Percentiles rank a stretch among this genome's conserved stretches.
phyloP scores from a whole-genome alignment of 2,797 vertebrate species.

The Eremophila alpestris region DNA sequence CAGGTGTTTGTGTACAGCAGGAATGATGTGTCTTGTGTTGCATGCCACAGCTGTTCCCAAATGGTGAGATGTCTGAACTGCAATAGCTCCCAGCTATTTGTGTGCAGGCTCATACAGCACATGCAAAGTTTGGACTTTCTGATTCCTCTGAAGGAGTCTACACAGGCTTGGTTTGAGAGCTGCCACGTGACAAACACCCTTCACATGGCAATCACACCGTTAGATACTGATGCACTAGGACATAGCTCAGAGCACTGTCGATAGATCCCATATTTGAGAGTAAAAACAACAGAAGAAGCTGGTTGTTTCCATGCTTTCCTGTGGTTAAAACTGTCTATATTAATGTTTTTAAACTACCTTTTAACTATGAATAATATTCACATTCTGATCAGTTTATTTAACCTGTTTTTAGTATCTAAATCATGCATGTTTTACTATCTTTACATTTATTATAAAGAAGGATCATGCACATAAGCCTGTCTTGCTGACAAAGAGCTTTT shows the following conservation, averaged over 20 bases:
- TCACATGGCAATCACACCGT: neutral
- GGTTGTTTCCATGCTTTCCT: neutral
- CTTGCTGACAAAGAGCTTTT: neutral
- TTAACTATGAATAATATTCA: neutral
- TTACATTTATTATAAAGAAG: neutral
- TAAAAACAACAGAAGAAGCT: neutral
- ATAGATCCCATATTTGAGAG: neutral
- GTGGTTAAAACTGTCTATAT: neutral
- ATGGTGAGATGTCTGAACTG: neutral
- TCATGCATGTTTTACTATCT: neutral
- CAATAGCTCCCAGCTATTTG: neutral
- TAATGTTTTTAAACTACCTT: neutral
- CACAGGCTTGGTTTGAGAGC: neutral
- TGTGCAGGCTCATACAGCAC: neutral
- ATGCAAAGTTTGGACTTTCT: neutral
- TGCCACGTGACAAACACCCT: neutral
- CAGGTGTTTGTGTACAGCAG: neutral
- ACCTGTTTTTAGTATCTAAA: neutral
- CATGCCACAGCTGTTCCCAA: neutral
- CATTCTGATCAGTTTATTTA: neutral
- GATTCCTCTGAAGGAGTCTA: neutral
- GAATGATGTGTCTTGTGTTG: neutral
- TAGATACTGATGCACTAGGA: neutral
- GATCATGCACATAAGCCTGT: neutral
- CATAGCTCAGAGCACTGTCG: fast-evolving